phyloP scores from a whole-genome alignment of 2,888 invertebrate species.

The Eilema caniola region DNA sequence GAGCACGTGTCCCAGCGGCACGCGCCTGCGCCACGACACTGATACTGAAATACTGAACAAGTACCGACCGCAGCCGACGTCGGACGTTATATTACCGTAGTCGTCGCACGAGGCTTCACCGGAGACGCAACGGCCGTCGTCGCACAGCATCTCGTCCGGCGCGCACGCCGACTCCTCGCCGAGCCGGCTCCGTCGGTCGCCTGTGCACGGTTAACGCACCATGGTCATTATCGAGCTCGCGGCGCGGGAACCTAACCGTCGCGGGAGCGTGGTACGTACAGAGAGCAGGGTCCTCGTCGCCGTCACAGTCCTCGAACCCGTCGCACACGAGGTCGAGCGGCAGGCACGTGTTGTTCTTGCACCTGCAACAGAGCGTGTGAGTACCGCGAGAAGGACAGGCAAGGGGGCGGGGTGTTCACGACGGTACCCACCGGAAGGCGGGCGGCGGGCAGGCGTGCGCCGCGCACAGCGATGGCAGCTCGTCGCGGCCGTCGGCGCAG shows the following conservation, averaged over 20 bases:
- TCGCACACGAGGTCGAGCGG: conserved; percentile 91
- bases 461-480: conserved; percentile 61
- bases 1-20: conserved; percentile 93
- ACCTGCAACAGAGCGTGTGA: conserved; percentile 56
- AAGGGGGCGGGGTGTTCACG: background rate
- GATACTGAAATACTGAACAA: no score
- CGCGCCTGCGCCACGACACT: conserved; percentile 39
- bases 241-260: background rate
- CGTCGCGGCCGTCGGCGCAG: conserved; percentile 64
- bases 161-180: conserved; percentile 58
- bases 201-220: conserved; percentile 32
- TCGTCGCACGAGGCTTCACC: conserved; percentile 53
- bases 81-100: conserved; percentile 56
- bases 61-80: no score
- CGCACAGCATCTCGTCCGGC: conserved; percentile 65
- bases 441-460: conserved; percentile 77
- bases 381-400: background rate
- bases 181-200: conserved; percentile 50
- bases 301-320: conserved; percentile 85
- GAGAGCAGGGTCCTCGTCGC: conserved; percentile 82
- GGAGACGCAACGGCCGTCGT: conserved; percentile 74
- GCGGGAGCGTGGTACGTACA: conserved; percentile 56
- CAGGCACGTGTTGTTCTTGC: conserved; percentile 89
- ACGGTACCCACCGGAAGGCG: conserved; percentile 61
- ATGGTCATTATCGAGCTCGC: background rate